Evolutionary conservation across 2,888 invertebrate species (phyloP).

Genomic region (Agonopterix alstromeriana): DNA sequence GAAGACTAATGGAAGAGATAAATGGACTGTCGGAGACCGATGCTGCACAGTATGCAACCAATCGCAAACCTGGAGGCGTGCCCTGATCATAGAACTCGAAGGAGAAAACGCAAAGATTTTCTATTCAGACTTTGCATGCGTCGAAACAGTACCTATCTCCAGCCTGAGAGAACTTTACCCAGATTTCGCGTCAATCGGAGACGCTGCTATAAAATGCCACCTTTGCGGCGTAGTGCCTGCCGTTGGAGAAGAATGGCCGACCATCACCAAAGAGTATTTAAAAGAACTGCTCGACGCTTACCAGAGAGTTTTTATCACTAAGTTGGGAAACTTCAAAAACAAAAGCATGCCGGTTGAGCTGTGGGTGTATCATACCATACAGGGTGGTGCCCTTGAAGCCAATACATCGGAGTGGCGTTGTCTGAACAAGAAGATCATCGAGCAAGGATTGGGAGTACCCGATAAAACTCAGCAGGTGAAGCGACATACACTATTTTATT

Average conservation of each 20-base stretch:
- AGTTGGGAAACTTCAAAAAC: constrained; percentile 63
- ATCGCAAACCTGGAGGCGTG: constrained; percentile 80
- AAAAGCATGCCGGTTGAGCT: constrained; percentile 79
- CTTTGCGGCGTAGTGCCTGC: constrained; percentile 83
- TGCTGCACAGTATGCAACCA: constrained; percentile 61
- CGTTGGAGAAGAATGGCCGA: constrained; percentile 80
- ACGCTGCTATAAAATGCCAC: constrained; percentile 81
- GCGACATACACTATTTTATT: too few relatives aligned
- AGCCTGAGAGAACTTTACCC: constrained; percentile 69
- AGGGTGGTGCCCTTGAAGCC: constrained; percentile 81
- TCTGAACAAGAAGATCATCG: constrained; percentile 80
- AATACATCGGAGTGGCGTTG: constrained; percentile 79
- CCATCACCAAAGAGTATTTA: constrained; percentile 78
- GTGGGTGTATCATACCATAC: constrained; percentile 78
- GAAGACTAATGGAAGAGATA: constrained; percentile 18
- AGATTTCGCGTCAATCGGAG: constrained; percentile 67
- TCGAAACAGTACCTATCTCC: constrained; percentile 57
- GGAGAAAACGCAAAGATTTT: constrained; percentile 70
- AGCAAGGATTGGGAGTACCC: constrained; percentile 79
- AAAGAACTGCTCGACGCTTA: constrained; percentile 70
- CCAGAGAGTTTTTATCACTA: constrained; percentile 70
- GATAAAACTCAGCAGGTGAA: constrained; percentile 44
- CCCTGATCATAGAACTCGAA: constrained; percentile 50
- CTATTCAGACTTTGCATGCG: constrained; percentile 80
- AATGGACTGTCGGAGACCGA: constrained; percentile 71